Conservation (phyloP, 2,888 invertebrate species). For the Leptarthrus brevirostris region DNA sequence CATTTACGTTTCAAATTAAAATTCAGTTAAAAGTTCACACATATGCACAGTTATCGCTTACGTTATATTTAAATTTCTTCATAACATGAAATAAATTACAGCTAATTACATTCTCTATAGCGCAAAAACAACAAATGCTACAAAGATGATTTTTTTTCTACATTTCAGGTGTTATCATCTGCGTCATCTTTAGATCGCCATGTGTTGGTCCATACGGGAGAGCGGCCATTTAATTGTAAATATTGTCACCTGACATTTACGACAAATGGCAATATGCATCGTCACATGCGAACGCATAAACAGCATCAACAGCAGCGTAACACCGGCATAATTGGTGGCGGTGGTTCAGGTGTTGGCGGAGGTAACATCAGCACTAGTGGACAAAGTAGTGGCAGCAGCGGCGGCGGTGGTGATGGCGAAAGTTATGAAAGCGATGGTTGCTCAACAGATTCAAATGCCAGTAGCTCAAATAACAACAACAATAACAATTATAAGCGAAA, state of each 20-base stretch:
- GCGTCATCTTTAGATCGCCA: slow-evolving; percentile 84
- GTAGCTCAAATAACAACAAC: slow-evolving; percentile 63
- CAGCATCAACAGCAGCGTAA: slow-evolving; percentile 66
- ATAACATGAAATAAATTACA: too few species aligned
- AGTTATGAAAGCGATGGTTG: slow-evolving; percentile 73
- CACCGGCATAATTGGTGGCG: slow-evolving; percentile 56
- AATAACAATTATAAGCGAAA: slow-evolving; percentile 62
- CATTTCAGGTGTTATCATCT: slow-evolving; percentile 75
- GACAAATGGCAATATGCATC: slow-evolving; percentile 87
- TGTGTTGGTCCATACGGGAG: slow-evolving; percentile 83
- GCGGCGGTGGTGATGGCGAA: slow-evolving; percentile 60
- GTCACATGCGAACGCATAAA: slow-evolving; percentile 81
- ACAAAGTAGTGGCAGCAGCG: slow-evolving; percentile 55
- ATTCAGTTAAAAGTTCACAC: too few species aligned
- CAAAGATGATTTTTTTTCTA: too few species aligned
- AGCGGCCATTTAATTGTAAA: slow-evolving; percentile 83
- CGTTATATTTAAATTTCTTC: too few species aligned
- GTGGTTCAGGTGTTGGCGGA: not conserved
- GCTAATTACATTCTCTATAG: too few species aligned
- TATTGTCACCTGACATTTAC: slow-evolving; percentile 84
- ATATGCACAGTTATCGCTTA: too few species aligned
- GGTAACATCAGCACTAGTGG: slow-evolving; percentile 52
- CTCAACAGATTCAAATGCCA: slow-evolving; percentile 68
- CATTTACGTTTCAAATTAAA: too few species aligned
- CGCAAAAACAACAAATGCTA: not conserved